A percentile compares a stretch with the other conserved stretches of the same genome.
These are phyloP conservation scores for Penelope pileata DNA, from an alignment of 2,113 vertebrate species.

Conservation along the genomic window DNA sequence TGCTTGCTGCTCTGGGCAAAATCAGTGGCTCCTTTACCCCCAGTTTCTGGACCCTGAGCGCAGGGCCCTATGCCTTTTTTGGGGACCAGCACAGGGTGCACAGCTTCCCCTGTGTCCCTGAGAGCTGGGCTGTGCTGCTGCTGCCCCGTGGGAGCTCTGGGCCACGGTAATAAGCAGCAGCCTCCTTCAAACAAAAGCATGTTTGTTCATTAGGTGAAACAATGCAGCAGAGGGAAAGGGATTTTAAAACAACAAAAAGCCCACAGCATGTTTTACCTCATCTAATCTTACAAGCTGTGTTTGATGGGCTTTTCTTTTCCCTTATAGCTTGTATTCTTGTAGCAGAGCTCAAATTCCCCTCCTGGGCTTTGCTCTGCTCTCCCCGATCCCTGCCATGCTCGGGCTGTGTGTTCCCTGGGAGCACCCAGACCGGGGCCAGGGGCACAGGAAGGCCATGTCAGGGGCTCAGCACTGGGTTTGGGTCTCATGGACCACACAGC, in stretches of 20 bases:
- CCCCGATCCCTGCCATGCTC: background rate
- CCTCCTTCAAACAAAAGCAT: background rate
- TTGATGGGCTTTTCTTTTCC: conserved; percentile 40
- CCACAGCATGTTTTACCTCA: conserved; percentile 9
- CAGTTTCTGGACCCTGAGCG: background rate
- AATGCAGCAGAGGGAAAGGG: background rate
- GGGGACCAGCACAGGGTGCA: background rate
- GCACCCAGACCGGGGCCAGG: background rate
- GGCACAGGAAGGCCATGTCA: background rate
- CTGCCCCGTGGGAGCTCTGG: background rate
- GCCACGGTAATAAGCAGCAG: background rate
- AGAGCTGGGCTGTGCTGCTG: background rate
- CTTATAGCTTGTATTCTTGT: background rate
- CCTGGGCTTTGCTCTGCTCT: background rate
- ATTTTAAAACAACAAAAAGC: conserved; percentile 34
- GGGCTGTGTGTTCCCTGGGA: background rate
- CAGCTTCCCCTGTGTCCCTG: background rate
- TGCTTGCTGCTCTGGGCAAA: background rate
- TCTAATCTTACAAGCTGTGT: conserved; percentile 28
- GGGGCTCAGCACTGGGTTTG: accelerated
- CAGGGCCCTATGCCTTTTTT: background rate
- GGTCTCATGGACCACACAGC: background rate
- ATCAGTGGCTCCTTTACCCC: background rate
- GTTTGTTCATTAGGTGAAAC: conserved; percentile 45
- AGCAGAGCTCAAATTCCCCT: background rate